phyloP scores from a whole-genome alignment of 2,888 invertebrate genomes.

The Thymelicus lineola region DNA sequence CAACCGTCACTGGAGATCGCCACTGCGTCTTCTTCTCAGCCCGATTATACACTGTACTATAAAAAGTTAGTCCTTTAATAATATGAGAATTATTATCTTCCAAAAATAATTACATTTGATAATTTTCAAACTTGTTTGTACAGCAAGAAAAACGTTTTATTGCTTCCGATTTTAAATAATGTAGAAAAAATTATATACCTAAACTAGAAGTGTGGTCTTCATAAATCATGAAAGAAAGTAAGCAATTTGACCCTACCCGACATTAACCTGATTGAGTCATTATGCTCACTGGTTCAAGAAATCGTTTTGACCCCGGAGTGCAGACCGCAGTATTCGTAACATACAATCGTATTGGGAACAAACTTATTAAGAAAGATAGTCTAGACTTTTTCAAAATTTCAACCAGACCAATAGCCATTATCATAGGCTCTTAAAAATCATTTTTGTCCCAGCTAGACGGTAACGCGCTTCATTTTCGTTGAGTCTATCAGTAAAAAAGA shows the following conservation, averaged over 20 bases:
- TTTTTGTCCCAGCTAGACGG: no score
- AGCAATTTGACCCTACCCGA: conserved; percentile 31
- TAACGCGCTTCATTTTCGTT: no score
- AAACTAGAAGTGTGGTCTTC: conserved; percentile 19
- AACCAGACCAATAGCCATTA: no score
- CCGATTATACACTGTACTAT: no score
- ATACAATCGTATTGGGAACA: conserved; percentile 4
- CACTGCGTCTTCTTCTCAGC: no score
- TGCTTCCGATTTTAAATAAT: no score
- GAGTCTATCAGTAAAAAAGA: background rate
- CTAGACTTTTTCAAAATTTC: no score
- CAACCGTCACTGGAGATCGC: no score
- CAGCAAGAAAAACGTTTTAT: background rate
- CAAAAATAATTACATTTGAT: no score
- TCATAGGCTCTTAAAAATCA: no score
- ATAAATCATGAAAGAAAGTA: conserved; percentile 48
- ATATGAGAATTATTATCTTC: no score
- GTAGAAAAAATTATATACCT: background rate
- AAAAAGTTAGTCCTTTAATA: no score
- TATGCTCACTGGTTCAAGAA: conserved; percentile 29
- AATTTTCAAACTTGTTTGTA: background rate
- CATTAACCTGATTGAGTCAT: conserved; percentile 26
- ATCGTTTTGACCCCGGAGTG: conserved; percentile 24
- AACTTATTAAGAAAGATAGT: background rate
- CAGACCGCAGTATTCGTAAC: background rate